These are phyloP conservation scores for Solen grandis DNA, from an alignment of 1,140 invertebrate species.

Conservation along the genomic window DNA sequence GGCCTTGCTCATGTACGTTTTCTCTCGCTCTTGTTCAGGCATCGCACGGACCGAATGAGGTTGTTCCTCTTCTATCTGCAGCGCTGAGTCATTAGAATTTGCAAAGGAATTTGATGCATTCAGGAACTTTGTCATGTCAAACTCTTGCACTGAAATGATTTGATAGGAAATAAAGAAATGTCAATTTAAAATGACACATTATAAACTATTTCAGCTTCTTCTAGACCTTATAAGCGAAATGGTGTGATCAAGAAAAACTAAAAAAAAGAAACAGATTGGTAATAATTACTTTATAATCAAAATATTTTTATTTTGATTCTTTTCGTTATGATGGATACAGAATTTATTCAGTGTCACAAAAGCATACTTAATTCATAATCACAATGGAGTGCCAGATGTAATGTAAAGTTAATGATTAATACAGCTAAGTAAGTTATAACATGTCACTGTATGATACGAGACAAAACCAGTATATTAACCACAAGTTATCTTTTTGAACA, in stretches of 20 bases:
- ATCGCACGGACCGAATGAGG: conserved; percentile 60
- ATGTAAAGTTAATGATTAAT: too few species aligned
- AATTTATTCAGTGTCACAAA: too few species aligned
- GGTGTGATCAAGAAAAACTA: neutral
- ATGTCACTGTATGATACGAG: too few species aligned
- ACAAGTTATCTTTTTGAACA: too few species aligned
- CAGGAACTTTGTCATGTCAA: conserved; percentile 41
- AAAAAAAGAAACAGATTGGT: neutral
- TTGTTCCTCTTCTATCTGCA: conserved; percentile 34
- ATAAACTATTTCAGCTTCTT: neutral
- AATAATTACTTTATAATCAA: neutral
- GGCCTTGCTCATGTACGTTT: conserved; percentile 69
- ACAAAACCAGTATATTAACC: too few species aligned
- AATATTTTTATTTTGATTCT: neutral
- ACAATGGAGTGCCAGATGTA: too few species aligned
- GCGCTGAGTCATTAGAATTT: conserved; percentile 10
- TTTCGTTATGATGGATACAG: neutral
- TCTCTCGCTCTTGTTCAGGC: conserved; percentile 66
- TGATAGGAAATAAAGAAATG: too few species aligned
- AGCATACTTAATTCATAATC: too few species aligned
- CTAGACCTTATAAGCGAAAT: neutral
- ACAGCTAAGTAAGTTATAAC: too few species aligned
- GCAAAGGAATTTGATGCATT: conserved; percentile 23
- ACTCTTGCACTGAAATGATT: conserved; percentile 31
- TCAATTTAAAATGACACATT: too few species aligned